Base-by-base conservation (phyloP, 2,113 vertebrate species). In the Hiodon tergisus region DNA sequence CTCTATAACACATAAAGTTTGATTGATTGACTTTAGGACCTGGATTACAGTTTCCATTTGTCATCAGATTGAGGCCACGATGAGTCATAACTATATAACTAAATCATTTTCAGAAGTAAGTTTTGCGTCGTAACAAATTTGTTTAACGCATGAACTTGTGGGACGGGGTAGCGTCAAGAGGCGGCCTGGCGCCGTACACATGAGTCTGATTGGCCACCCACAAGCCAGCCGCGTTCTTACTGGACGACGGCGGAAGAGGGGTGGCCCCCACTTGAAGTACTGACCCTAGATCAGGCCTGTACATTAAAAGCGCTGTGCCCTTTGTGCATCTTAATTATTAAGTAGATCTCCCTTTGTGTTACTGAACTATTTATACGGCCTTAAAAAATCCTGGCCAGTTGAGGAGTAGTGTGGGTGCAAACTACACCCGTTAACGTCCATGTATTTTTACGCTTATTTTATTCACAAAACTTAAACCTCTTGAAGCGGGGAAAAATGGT, bases 301-400 rank as follows among this genome's bases (percentile, higher is more conserved):
- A 72, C 71, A 67, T 72, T 6, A 67, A 6, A 53, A 72, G 70
- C 17, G 16, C 67, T 47, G 66, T 52, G 48, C 58, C 65, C 69
- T 77, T 71, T 62, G 47, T 72, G 48, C 63, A 68, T 50, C 17
- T 73, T 73, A 71, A 77, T 77, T 66, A 77, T 77, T 77, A 67
- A 77, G 17, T 66, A 73, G 57, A 69, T 53, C 76, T 73, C 55
- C 63, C 50, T 73, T 72, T 71, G 61, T 77, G 69, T 73, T n/a
- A 47, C 67, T 73, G 76, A 60, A 78, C 57, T 73, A 69, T 68
- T 78, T 69, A 73, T 77, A 54, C 52, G 70, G 61, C 62, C 59
- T 61, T 61, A 60, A 68, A 68, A 77, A 73, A 77, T 57, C 6
- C 47, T 51, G 31, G 53, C 54, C 58, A 31, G 69, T 48, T 72